These are phyloP conservation scores for Bambusicola thoracicus DNA, from an alignment of 2,113 vertebrate species.

Conservation along the genomic window DNA sequence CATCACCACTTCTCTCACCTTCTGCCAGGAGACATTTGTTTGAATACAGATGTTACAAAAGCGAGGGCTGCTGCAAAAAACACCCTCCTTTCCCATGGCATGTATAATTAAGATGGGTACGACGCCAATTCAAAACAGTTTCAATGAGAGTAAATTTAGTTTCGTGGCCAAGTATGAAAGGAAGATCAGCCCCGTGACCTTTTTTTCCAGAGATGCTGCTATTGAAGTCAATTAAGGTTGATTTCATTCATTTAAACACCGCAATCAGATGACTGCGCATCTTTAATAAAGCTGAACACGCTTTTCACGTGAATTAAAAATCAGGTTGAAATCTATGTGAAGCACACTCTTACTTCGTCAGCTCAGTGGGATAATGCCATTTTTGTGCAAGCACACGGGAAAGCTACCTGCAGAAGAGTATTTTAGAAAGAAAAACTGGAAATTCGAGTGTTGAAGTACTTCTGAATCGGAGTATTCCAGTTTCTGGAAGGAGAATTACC, in stretches of 20 bases:
- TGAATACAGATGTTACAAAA: neutral
- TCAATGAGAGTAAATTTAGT: neutral
- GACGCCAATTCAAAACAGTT: neutral
- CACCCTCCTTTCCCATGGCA: neutral
- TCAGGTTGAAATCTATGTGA: neutral
- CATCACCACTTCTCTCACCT: neutral
- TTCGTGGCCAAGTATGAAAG: neutral
- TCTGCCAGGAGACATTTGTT: neutral
- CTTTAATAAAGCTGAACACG: neutral
- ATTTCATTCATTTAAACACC: neutral
- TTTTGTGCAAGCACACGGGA: neutral
- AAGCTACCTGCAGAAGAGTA: neutral
- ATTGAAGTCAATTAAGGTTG: neutral
- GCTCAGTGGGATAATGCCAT: neutral
- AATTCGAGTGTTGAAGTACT: neutral
- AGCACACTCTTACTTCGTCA: neutral
- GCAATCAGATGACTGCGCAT: neutral
- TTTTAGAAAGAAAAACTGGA: neutral
- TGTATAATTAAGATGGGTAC: neutral
- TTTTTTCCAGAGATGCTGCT: neutral
- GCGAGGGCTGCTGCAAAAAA: neutral
- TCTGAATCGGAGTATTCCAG: neutral
- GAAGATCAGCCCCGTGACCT: neutral
- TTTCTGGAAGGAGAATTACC: neutral
- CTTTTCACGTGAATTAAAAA: neutral